These are phyloP conservation scores for Odontesthes bonariensis DNA, from an alignment of 2,113 vertebrate genomes.

Conservation along the genomic window DNA sequence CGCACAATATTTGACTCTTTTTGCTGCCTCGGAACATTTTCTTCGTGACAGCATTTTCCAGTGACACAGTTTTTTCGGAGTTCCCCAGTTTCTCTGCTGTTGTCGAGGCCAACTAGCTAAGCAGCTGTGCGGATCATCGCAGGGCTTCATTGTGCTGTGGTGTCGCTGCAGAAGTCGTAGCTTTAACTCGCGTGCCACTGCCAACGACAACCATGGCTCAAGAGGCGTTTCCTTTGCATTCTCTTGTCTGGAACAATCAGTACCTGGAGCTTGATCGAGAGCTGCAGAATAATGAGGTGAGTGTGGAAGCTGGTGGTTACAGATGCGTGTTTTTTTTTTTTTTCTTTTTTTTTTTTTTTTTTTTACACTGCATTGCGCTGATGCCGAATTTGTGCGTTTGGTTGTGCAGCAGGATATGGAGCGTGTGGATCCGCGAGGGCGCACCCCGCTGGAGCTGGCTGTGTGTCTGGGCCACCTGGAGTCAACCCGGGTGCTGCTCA, in stretches of 20 bases:
- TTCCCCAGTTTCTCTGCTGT: conserved; percentile 20
- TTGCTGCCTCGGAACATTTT: conserved; percentile 7
- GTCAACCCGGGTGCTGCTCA: conserved; percentile 90
- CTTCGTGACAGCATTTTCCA: neutral
- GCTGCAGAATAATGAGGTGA: conserved; percentile 85
- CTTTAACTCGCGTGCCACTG: conserved; percentile 5
- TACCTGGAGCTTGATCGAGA: conserved; percentile 90
- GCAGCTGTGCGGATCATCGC: conserved; percentile 18
- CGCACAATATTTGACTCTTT: neutral
- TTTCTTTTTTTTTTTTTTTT: conserved; percentile 19
- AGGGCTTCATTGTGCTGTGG: conserved; percentile 15
- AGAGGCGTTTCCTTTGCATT: conserved; percentile 89
- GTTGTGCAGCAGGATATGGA: conserved; percentile 87
- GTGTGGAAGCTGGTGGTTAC: conserved; percentile 3
- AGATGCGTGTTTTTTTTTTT: conserved; percentile 30
- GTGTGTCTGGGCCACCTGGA: conserved; percentile 94
- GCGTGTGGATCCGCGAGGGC: conserved; percentile 89
- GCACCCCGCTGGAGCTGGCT: conserved; percentile 92
- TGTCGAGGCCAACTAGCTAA: conserved; percentile 50
- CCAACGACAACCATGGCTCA: conserved; percentile 77
- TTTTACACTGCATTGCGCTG: conserved; percentile 66
- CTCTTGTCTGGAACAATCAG: conserved; percentile 91
- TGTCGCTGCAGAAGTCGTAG: conserved; percentile 42
- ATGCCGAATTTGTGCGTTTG: conserved; percentile 36
- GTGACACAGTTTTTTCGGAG: conserved; percentile 8